These are phyloP conservation scores for Leptopilina boulardi DNA, from an alignment of 1,140 invertebrate genomes.

Conservation along the genomic window DNA sequence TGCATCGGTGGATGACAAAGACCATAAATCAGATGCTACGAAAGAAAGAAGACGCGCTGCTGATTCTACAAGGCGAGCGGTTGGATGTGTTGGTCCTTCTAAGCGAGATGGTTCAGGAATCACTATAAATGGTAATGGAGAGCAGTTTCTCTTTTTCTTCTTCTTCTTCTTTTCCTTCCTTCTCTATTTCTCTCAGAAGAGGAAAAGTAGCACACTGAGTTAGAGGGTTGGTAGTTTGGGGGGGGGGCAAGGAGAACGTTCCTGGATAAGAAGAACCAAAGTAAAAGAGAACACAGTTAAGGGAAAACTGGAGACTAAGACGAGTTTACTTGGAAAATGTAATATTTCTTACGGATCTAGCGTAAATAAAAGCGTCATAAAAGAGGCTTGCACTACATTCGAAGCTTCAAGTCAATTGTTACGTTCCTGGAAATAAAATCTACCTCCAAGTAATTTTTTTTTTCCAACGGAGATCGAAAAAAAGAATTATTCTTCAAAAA, in stretches of 20 bases:
- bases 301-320: constrained; percentile 39
- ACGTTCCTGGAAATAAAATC: background rate
- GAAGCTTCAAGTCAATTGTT: background rate
- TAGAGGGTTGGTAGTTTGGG: constrained; percentile 16
- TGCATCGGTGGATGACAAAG: constrained; percentile 59
- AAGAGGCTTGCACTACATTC: constrained; percentile 30
- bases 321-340: constrained; percentile 65
- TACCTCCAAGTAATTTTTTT: background rate
- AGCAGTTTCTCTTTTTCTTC: constrained; percentile 54
- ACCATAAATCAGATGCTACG: constrained; percentile 56
- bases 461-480: background rate
- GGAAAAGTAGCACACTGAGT: constrained; percentile 37
- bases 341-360: constrained; percentile 66
- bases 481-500: background rate
- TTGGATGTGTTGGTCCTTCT: constrained; percentile 54
- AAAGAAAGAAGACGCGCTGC: constrained; percentile 45
- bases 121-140: constrained; percentile 75
- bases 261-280: constrained; percentile 39
- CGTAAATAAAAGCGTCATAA: constrained; percentile 64
- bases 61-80: constrained; percentile 51
- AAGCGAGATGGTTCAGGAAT: constrained; percentile 65
- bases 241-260: constrained; percentile 7
- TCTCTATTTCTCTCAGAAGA: constrained; percentile 29
- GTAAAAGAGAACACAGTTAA: constrained; percentile 38
- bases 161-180: constrained; percentile 44